These are phyloP conservation scores for Liasis olivaceus DNA, from an alignment of 2,797 vertebrate species.

Conservation along the genomic window DNA sequence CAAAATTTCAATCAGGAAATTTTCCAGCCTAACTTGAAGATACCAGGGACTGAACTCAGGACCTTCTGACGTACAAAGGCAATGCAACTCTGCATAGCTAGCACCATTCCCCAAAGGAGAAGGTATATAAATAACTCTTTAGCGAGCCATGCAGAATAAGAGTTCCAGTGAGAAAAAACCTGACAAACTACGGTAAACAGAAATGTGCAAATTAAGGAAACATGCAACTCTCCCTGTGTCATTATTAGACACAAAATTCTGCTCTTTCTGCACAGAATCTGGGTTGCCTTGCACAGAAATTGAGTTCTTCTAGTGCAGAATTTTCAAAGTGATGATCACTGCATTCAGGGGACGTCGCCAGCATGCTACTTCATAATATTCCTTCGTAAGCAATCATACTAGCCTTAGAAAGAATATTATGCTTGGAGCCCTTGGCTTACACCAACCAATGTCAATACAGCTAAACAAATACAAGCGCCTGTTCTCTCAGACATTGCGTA, in stretches of 20 bases:
- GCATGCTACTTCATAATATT: not conserved
- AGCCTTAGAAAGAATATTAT: not conserved
- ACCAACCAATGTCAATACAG: not conserved
- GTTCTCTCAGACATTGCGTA: constrained; percentile 19
- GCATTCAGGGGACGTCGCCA: not conserved
- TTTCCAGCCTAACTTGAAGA: too few species aligned
- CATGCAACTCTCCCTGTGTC: not conserved
- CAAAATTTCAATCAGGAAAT: not conserved
- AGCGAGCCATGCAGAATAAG: not conserved
- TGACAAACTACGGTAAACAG: not conserved
- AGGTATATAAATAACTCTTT: not conserved
- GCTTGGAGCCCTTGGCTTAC: not conserved
- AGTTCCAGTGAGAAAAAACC: not conserved
- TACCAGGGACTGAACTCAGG: not conserved
- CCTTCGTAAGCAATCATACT: not conserved
- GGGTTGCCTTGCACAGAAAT: not conserved
- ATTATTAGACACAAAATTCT: not conserved
- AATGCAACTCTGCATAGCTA: not conserved
- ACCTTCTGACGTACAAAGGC: not conserved
- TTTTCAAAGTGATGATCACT: not conserved
- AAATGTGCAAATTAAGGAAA: not conserved
- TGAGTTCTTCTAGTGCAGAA: not conserved
- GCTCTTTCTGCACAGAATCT: not conserved
- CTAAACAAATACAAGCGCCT: not conserved
- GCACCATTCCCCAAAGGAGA: not conserved